Evolutionary conservation across 1,140 invertebrate genomes (phyloP).

Genomic region (Harpegnathos saltator): DNA sequence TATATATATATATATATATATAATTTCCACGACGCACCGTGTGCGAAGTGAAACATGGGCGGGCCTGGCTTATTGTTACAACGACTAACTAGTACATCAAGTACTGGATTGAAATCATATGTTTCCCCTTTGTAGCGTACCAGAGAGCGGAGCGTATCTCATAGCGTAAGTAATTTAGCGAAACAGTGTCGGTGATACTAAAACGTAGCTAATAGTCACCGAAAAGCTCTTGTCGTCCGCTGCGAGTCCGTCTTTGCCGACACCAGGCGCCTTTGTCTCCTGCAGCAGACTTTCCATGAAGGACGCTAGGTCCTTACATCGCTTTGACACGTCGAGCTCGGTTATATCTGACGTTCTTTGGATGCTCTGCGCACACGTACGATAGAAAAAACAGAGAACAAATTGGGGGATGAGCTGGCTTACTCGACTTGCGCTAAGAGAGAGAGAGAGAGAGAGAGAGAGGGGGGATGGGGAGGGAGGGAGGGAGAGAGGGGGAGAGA

Average conservation of each 20-base stretch:
- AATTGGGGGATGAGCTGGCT: conserved; percentile 40
- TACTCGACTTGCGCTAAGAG: background rate
- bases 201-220: conserved; percentile 86
- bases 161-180: conserved; percentile 59
- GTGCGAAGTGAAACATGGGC: conserved; percentile 21
- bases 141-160: conserved; percentile 61
- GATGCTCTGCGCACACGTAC: conserved; percentile 77
- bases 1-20: background rate
- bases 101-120: background rate
- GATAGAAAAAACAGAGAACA: conserved; percentile 73
- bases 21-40: conserved; percentile 14
- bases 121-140: conserved; percentile 55
- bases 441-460: background rate
- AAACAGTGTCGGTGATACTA: conserved; percentile 72
- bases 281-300: conserved; percentile 92
- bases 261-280: conserved; percentile 86
- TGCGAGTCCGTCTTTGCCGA: conserved; percentile 84
- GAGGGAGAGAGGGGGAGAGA: background rate
- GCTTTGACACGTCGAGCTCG: conserved; percentile 87
- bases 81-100: background rate
- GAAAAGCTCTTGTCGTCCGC: conserved; percentile 85
- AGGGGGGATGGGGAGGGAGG: background rate
- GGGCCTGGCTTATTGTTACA: background rate
- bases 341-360: conserved; percentile 82
- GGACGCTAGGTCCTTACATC: conserved; percentile 90